Percentiles rank a stretch among this genome's conserved stretches.
Conservation (phyloP, 2,888 invertebrate species). For the Lymantria dispar region DNA sequence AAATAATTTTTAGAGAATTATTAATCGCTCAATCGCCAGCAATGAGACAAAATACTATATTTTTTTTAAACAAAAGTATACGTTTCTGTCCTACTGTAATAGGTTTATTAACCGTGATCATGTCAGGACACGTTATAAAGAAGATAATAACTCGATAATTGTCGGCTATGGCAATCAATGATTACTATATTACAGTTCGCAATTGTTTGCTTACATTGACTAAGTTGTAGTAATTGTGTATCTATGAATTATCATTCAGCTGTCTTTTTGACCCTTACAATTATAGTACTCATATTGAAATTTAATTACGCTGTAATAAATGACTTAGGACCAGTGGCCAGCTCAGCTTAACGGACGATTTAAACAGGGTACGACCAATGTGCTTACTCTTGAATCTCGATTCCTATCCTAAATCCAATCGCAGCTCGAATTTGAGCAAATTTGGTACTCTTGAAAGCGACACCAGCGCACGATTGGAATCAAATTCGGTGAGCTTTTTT, state of each 20-base stretch:
- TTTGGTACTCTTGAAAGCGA: too few species aligned
- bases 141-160: constrained; percentile 26
- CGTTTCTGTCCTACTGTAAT: constrained; percentile 19
- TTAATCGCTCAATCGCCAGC: background rate
- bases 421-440: too few species aligned
- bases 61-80: constrained; percentile 7
- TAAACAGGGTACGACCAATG: too few species aligned
- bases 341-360: too few species aligned
- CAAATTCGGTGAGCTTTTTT: too few species aligned
- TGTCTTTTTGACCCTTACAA: background rate
- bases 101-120: constrained; percentile 27
- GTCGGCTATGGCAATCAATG: constrained; percentile 13
- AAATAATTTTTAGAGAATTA: too few species aligned
- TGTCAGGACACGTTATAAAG: constrained; percentile 23
- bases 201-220: constrained; percentile 8
- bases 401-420: too few species aligned
- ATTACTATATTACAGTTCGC: constrained; percentile 8
- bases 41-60: background rate
- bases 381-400: too few species aligned
- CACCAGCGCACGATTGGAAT: too few species aligned
- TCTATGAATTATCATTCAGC: background rate
- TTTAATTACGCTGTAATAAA: too few species aligned
- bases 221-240: background rate
- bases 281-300: too few species aligned
- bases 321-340: too few species aligned